Base-by-base conservation (phyloP, 2,113 vertebrate genomes). In the Diadophis punctatus region DNA sequence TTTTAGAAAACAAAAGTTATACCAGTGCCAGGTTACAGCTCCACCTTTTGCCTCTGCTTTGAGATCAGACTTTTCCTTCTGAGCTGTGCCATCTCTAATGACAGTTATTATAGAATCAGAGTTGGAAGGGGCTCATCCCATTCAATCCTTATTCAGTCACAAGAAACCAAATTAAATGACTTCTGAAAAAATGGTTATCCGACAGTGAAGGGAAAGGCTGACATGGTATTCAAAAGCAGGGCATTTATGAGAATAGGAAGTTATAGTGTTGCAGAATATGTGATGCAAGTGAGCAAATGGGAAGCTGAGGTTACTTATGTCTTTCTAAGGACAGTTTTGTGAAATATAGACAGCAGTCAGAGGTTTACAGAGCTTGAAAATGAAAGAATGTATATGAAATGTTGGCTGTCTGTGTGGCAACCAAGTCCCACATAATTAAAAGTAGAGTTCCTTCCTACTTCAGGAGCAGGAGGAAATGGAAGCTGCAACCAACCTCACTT, bases 311-410 rank as follows among this genome's bases (percentile, higher is more conserved):
- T 90, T 90, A 46, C 46, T 9, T 48, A 49, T 49, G 25, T 49
- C 46, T 90, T 49, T 68, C 3, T 11, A 90, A 46, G 56, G 46
- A 22, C 89, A 90, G 48, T 30, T 68, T 46, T 55, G 22, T 89
- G 60, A 68, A 11, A 43, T 43, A 46, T 25, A 89, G 56, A n/a
- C 30, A 68, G 48, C 48, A 51, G 48, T 18, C 58, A 68, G 94
- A 93, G 51, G 11, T 52, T 84, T 88, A 90, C 86, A 91, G 14
- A 88, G 11, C 91, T 93, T 16, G 8, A 89, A 94, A 90, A 85
- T 34, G 16, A 49, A 2, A 92, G 90, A 74, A 89, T 0, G 51
- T 49, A 22, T 80, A 3, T 80, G 34, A 80, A 80, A 43, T 80
- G 34, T 68, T 34, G 14, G 63, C 16, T 68, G 60, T 20, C 16